Conservation (phyloP, 2,797 vertebrate species). For the Picus viridis region DNA sequence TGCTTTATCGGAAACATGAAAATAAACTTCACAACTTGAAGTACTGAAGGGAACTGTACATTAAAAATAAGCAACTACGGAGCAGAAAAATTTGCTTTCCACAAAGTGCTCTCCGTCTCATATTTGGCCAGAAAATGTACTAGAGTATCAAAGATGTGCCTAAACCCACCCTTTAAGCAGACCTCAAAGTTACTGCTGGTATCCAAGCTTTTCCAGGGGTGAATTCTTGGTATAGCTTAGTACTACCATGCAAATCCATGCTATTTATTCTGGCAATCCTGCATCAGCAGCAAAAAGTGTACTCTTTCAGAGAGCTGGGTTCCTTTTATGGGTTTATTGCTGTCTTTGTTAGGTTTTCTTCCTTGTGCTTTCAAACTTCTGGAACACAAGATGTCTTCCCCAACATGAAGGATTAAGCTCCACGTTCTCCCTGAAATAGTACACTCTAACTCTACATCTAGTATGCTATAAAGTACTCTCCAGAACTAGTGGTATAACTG, state of each 20-base stretch:
- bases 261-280: background rate
- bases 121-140: background rate
- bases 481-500: background rate
- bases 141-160: background rate
- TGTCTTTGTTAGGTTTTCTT: background rate
- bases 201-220: background rate
- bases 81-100: background rate
- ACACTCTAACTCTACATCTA: background rate
- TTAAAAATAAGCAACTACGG: background rate
- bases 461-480: background rate
- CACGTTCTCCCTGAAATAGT: background rate
- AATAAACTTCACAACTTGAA: background rate
- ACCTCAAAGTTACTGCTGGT: background rate
- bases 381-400: background rate
- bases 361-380: background rate
- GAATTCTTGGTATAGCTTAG: background rate
- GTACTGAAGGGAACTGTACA: accelerated
- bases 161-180: accelerated
- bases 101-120: background rate
- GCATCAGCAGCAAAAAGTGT: background rate
- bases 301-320: background rate
- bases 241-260: background rate
- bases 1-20: background rate
- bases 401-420: background rate
- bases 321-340: background rate